phyloP scores from a whole-genome alignment of 2,888 invertebrate species.

The Boloria selene region DNA sequence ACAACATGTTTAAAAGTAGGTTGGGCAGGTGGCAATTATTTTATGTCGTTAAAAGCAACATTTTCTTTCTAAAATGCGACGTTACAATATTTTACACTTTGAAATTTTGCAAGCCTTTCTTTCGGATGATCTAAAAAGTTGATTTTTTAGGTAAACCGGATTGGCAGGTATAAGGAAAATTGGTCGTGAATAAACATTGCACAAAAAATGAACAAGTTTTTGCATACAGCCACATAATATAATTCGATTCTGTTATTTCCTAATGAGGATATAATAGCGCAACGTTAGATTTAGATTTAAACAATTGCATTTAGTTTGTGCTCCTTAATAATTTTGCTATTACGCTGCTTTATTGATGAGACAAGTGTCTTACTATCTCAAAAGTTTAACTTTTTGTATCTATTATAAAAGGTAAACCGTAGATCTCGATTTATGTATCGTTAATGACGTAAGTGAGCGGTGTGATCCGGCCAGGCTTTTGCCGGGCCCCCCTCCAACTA shows the following conservation, averaged over 20 bases:
- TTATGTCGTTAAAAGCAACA: slow-evolving; percentile 11
- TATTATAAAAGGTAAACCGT: slow-evolving; percentile 33
- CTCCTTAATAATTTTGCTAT: background rate
- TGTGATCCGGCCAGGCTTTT: slow-evolving; percentile 72
- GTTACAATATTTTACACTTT: background rate
- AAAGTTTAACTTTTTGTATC: slow-evolving; percentile 21
- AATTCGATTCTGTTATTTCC: slow-evolving; percentile 4
- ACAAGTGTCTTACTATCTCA: background rate
- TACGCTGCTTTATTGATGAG: background rate
- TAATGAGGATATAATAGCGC: slow-evolving; percentile 23
- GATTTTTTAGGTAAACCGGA: slow-evolving; percentile 13
- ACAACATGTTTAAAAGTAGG: slow-evolving; percentile 29
- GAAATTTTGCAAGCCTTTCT: slow-evolving; percentile 5
- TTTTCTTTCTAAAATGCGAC: slow-evolving; percentile 15
- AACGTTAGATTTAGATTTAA: slow-evolving; percentile 2
- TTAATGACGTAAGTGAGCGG: slow-evolving; percentile 78
- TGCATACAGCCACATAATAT: slow-evolving; percentile 16
- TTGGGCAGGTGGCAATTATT: slow-evolving; percentile 18
- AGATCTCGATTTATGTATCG: slow-evolving; percentile 45
- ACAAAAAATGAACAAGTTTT: slow-evolving; percentile 17
- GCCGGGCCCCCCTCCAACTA: slow-evolving; percentile 79
- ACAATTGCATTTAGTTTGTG: background rate
- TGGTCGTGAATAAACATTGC: slow-evolving; percentile 3
- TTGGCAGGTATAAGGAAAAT: slow-evolving; percentile 14
- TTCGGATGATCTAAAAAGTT: background rate